Base-by-base conservation (phyloP, 2,797 vertebrate genomes). In the Chloroceryle amazona region DNA sequence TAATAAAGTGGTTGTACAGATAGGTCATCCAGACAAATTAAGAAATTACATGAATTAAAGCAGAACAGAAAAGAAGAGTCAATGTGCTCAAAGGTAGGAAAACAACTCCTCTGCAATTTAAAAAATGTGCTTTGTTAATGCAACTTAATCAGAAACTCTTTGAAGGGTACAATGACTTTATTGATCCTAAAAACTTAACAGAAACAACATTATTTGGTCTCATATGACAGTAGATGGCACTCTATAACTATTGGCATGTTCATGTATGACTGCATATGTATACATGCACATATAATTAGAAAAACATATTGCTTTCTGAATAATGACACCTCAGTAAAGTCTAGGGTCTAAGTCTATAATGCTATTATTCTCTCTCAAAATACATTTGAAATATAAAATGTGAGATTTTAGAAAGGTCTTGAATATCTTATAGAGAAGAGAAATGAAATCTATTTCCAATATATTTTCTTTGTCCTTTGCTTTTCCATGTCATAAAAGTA, bases 221-320 rank as follows among this genome's bases (percentile, higher is more conserved):
- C 8, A 10, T 31, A 42, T 89, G 71, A 90, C 93, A 96, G 90
- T 81, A 96, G 88, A 86, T 96, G 93, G 93, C 96, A 96, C 73
- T 94, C 72, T 94, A 28, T 66, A 95, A 51, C 92, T 92, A 41
- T 90, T 86, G 70, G 42, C 90, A 75, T 86, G 62, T 90, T 61
- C 82, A 89, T 8, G n/a, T 75, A 67, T 91, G 90, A 90, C 33
- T 79, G 49, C 92, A 92, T 16, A 63, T 95, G 90, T 81, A 29
- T 10, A 21, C 37, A 67, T 44, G 23, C 7, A 44, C 6, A 67
- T 23, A 49, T 11, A 51, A n/a, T 22, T 31, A 31, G 72, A 79
- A 83, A 89, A 29, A 0, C 6, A 15, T 23, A 18, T 10, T 75
- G 25, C 8, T 94, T 88, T 88, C 21, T 25, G 41, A 66, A 21